Base-by-base conservation (phyloP, 2,888 invertebrate genomes). In the Oxycera nigricornis region DNA sequence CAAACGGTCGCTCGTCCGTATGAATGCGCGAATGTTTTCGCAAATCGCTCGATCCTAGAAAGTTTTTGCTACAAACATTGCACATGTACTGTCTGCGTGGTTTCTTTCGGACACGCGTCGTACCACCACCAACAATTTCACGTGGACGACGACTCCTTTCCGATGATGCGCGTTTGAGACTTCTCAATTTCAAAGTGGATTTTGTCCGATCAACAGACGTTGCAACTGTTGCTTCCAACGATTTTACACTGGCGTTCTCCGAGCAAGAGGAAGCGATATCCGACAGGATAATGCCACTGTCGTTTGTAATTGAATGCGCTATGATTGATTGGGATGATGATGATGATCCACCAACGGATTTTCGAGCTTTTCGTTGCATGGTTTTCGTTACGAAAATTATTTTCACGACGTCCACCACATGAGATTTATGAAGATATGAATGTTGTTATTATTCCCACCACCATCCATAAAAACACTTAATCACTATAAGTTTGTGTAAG, bases 21-120 rank as follows among this genome's bases (percentile, higher is more conserved):
- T 93, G 93, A 26, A 88, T 87, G 70, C 90, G 87, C 77, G 89
- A 86, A 81, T 93, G 93, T 79, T 91, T 90, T 59, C 88, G 87
- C 75, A 93, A 84, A 80, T 91, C 90, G 76, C 90, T 89, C 78
- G 89, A 89, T 70, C 88, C 88, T 67, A 87, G 86, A 81, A 92
- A 93, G 55, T 85, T 85, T 83, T 90, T 91, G 2, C 87, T 82
- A 80, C 93, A 93, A 74, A 89, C 85, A 73, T 88, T 87, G 84
- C 92, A 93, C 75, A 86, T 81, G 79, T 87, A 86, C 70, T 85
- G 85, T 73, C 87, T 86, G 20, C 73, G 70, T 20, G 70, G 65
- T 39, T 74, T 57, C 17, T 35, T 55, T 17, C n/a, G n/a, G 31
- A 1, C 4, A 17, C 35, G 62, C 11, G 59, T 17, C 7, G 9